Conservation (phyloP, 2,113 vertebrate genomes). For the Oreotragus oreotragus region DNA sequence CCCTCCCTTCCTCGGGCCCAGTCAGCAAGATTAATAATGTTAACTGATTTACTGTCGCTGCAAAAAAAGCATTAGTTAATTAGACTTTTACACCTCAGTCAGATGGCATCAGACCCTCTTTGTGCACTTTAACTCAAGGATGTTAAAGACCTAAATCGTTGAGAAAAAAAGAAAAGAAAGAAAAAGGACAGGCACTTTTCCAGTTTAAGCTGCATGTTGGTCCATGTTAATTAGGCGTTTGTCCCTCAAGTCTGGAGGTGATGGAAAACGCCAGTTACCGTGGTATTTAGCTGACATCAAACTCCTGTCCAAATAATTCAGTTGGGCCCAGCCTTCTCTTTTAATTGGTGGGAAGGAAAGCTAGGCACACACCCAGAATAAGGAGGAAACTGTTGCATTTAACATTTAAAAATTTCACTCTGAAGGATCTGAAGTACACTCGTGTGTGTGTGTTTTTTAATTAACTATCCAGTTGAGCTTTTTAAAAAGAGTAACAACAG, state of each 20-base stretch:
- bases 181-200: conserved; percentile 58
- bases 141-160: conserved; percentile 38
- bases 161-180: background rate
- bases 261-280: conserved; percentile 58
- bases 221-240: conserved; percentile 52
- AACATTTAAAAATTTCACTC: conserved; percentile 30
- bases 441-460: background rate
- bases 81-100: conserved; percentile 44
- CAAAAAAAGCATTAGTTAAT: conserved; percentile 52
- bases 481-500: background rate
- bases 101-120: conserved; percentile 27
- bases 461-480: background rate
- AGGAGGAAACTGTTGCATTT: conserved; percentile 44
- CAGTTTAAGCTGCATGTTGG: conserved; percentile 51
- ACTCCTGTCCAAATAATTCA: background rate
- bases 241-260: background rate
- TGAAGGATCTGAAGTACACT: background rate
- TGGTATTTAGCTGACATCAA: conserved; percentile 53
- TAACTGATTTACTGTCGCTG: conserved; percentile 38
- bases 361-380: conserved; percentile 31
- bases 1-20: background rate
- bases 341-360: conserved; percentile 54
- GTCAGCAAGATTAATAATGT: conserved; percentile 40
- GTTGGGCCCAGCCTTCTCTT: conserved; percentile 27
- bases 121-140: conserved; percentile 27